Evolutionary conservation across 2,888 invertebrate species (phyloP).

Genomic region (Drosophila birchii): DNA sequence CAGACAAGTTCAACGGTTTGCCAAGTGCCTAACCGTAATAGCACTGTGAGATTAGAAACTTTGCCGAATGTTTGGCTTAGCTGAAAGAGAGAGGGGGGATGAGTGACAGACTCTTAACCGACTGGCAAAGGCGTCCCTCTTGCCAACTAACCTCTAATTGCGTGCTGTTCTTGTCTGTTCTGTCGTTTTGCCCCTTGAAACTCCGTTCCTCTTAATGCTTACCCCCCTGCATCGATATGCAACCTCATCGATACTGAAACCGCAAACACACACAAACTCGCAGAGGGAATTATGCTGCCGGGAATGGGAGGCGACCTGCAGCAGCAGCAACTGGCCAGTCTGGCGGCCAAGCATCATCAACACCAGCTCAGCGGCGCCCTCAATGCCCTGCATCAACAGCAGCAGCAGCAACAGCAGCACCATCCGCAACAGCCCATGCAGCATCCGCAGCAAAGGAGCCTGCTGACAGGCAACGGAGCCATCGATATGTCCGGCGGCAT

Average conservation of each 20-base stretch:
- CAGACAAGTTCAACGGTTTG: neutral
- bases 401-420: slow-evolving; percentile 55
- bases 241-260: slow-evolving; percentile 18
- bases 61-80: slow-evolving; percentile 2
- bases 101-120: slow-evolving; percentile 8
- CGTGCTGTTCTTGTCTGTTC: slow-evolving; percentile 37
- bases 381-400: slow-evolving; percentile 71
- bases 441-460: slow-evolving; percentile 51
- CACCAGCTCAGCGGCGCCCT: slow-evolving; percentile 75
- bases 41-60: neutral
- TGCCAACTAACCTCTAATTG: slow-evolving; percentile 39
- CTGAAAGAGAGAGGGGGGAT: neutral
- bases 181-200: slow-evolving; percentile 3
- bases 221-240: slow-evolving; percentile 20
- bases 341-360: slow-evolving; percentile 80
- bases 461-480: slow-evolving; percentile 76
- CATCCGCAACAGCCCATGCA: slow-evolving; percentile 48
- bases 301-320: slow-evolving; percentile 72
- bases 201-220: slow-evolving; percentile 2
- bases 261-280: slow-evolving; percentile 8
- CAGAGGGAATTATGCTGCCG: slow-evolving; percentile 79
- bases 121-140: slow-evolving; percentile 6
- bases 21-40: neutral
- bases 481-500: slow-evolving; percentile 77
- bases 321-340: slow-evolving; percentile 63